These are phyloP conservation scores for Gerris lacustris DNA, from an alignment of 2,888 invertebrate species.

Conservation along the genomic window DNA sequence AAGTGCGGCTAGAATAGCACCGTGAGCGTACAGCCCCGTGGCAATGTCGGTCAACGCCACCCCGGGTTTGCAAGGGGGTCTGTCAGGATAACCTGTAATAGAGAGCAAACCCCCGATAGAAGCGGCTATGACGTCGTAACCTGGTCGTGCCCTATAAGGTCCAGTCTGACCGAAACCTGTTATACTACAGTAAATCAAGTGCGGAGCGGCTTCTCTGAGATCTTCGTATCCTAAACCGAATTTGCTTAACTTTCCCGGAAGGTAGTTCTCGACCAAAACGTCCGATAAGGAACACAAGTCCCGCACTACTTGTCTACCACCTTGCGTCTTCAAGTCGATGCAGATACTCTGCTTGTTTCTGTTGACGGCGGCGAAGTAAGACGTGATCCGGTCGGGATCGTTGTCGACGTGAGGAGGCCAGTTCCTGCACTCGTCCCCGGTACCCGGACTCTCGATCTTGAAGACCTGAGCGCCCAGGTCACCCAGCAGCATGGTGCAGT, in stretches of 20 bases:
- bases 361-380: slow-evolving; percentile 79
- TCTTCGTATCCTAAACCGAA: slow-evolving; percentile 69
- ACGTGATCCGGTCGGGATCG: slow-evolving; percentile 47
- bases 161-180: slow-evolving; percentile 84
- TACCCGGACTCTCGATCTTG: slow-evolving; percentile 74
- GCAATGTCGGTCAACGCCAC: slow-evolving; percentile 87
- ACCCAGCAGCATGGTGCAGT: slow-evolving; percentile 83
- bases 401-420: slow-evolving; percentile 80
- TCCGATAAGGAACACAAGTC: slow-evolving; percentile 67
- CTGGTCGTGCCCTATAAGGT: slow-evolving; percentile 75
- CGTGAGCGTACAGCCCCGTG: slow-evolving; percentile 88
- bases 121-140: slow-evolving; percentile 91
- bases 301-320: slow-evolving; percentile 52
- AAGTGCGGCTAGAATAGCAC: slow-evolving; percentile 85
- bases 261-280: slow-evolving; percentile 83
- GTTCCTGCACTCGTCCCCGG: slow-evolving; percentile 75
- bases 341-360: slow-evolving; percentile 89
- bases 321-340: slow-evolving; percentile 61
- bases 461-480: slow-evolving; percentile 87
- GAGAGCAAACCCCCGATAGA: slow-evolving; percentile 82
- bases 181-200: slow-evolving; percentile 82
- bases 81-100: slow-evolving; percentile 72
- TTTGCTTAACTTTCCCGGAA: slow-evolving; percentile 73
- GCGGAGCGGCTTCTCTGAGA: slow-evolving; percentile 55
- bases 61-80: slow-evolving; percentile 80